Evolutionary conservation across 2,113 vertebrate genomes (phyloP), one percentile per base, ranked within the genome.

Genomic region (Podiceps cristatus): DNA sequence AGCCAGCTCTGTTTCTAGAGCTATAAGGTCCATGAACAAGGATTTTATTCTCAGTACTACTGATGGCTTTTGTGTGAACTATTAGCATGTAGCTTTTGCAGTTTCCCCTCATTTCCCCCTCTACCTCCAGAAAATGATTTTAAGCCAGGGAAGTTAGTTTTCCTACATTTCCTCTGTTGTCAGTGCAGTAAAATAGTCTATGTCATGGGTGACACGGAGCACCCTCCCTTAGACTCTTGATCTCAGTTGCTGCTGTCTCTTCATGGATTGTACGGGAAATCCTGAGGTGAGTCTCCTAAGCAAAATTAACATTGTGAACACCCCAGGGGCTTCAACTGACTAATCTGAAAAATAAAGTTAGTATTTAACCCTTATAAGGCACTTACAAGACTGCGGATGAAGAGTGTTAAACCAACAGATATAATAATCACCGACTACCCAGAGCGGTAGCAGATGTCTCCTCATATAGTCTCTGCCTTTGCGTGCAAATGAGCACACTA

Each of bases 91-190:
- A 49, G 47, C 10, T 62, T 81, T 81, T 67, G 10, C 40, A n/a
- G 13, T 56, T 93, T 82, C 18, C 13, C 6, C 3, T 60, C 0
- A 0, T 86, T 92, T 95, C 28, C 9, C 7, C 15, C 71, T 82
- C 47, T 67, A 33, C 22, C 11, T 59, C 10, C 89, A 75, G 37
- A 93, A 86, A 31, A 2, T 14, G 1, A 71, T 58, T 82, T 94
- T 44, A 67, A 55, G 37, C 31, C 68, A 44, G 10, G 18, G 17
- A 90, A 59, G 13, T 33, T 33, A 59, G 7, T 50, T 93, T 67
- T 81, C 33, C 28, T 55, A 8, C 0, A 0, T 81, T 87, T 71
- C 22, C 37, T 59, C 37, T 63, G 3, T n/a, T 74, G 52, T 42
- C 28, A 35, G 31, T 50, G 29, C 19, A 72, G 31, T 49, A 85